phyloP scores from a whole-genome alignment of 1,140 invertebrate species.

The Lanistes nyassanus region DNA sequence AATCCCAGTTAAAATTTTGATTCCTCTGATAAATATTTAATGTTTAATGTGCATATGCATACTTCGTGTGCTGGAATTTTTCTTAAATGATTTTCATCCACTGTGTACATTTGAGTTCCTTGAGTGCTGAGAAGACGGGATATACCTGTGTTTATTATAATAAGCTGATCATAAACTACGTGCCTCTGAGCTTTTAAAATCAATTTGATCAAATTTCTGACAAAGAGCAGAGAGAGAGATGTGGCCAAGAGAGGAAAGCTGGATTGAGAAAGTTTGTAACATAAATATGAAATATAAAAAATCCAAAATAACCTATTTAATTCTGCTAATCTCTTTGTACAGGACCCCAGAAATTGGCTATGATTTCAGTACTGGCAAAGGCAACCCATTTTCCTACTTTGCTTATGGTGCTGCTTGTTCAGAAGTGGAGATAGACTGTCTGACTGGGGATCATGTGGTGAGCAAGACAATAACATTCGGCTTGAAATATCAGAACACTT shows the following conservation, averaged over 20 bases:
- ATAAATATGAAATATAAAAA: too few relatives aligned
- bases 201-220: background rate
- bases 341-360: slow-evolving; percentile 22
- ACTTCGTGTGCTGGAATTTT: too few relatives aligned
- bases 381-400: slow-evolving; percentile 44
- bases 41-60: too few relatives aligned
- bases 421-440: slow-evolving; percentile 69
- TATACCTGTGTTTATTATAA: too few relatives aligned
- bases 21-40: too few relatives aligned
- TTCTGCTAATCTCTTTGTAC: background rate
- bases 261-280: background rate
- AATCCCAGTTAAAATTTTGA: too few relatives aligned
- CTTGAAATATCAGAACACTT: background rate
- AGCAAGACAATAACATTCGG: background rate
- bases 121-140: too few relatives aligned
- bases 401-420: slow-evolving; percentile 45
- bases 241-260: background rate
- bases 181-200: too few relatives aligned
- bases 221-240: background rate
- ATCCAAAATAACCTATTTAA: too few relatives aligned
- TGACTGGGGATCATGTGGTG: slow-evolving; percentile 68
- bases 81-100: too few relatives aligned
- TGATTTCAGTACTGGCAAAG: slow-evolving; percentile 53
- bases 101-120: too few relatives aligned
- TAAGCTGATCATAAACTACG: too few relatives aligned